Evolutionary conservation across 1,140 invertebrate genomes (phyloP).

Genomic region (Trichomalopsis sarcophagae): DNA sequence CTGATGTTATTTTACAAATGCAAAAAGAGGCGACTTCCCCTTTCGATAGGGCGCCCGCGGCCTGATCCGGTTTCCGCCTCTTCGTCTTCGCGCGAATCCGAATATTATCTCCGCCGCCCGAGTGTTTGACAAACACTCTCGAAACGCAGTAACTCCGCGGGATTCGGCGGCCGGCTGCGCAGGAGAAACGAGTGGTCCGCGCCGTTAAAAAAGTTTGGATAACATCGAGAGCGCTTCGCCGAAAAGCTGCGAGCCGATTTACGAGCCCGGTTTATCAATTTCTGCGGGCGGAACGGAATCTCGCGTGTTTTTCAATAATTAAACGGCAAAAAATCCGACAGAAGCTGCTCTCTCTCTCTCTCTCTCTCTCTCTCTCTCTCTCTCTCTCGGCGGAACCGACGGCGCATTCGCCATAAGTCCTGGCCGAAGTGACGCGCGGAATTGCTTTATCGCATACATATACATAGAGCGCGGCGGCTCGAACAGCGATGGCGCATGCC

Average conservation of each 20-base stretch:
- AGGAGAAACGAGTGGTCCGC: constrained; percentile 44
- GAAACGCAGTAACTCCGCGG: neutral
- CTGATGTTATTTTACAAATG: neutral
- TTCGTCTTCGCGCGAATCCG: too few species aligned
- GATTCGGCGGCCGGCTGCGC: neutral
- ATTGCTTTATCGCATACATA: constrained; percentile 45
- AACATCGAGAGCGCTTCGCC: constrained; percentile 50
- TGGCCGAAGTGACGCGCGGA: constrained; percentile 34
- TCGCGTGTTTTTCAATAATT: constrained; percentile 13
- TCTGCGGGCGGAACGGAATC: constrained; percentile 34
- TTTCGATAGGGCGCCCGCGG: neutral
- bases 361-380: too few species aligned
- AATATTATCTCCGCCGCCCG: too few species aligned
- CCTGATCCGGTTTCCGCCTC: constrained; percentile 33
- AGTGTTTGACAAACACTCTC: too few species aligned
- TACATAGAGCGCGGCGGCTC: neutral
- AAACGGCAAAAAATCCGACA: neutral
- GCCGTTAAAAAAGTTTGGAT: constrained; percentile 52
- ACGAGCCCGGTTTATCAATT: constrained; percentile 51
- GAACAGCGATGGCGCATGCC: constrained; percentile 32
- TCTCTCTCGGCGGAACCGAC: too few species aligned
- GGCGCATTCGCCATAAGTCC: constrained; percentile 26
- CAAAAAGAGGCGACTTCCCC: constrained; percentile 42
- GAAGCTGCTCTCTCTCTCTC: neutral
- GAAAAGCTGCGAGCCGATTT: constrained; percentile 49